phyloP scores from a whole-genome alignment of 2,113 vertebrate genomes.

The Dicentrarchus labrax region DNA sequence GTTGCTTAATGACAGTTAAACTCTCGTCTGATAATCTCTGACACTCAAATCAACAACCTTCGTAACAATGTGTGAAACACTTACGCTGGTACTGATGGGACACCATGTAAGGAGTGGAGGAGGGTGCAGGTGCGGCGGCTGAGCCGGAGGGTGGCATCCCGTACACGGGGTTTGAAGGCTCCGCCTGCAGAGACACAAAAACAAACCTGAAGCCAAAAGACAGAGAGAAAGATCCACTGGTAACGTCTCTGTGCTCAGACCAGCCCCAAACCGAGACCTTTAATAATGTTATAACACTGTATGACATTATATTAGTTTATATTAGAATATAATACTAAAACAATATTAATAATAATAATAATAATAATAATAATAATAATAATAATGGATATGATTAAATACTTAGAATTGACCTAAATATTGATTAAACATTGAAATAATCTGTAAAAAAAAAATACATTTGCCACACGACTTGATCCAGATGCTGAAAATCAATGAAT shows the following conservation, averaged over 20 bases:
- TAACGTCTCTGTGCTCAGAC: background rate
- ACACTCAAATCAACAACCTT: background rate
- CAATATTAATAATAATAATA: too few species aligned
- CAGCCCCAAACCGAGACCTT: background rate
- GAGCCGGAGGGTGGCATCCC: slow-evolving; percentile 80
- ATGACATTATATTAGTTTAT: too few species aligned
- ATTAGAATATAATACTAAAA: too few species aligned
- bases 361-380: too few species aligned
- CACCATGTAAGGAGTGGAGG: slow-evolving; percentile 83
- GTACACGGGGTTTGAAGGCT: slow-evolving; percentile 87
- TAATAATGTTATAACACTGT: too few species aligned
- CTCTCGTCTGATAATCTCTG: background rate
- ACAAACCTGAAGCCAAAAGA: background rate
- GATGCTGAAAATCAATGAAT: background rate
- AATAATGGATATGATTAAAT: too few species aligned
- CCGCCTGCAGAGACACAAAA: slow-evolving; percentile 80
- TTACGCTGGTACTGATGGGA: slow-evolving; percentile 91
- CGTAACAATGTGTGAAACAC: slow-evolving; percentile 63
- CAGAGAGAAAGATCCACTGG: background rate
- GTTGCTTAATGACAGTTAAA: background rate
- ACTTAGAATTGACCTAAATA: too few species aligned
- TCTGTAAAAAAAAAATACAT: too few species aligned
- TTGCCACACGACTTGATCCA: background rate
- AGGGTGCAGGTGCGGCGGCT: slow-evolving; percentile 71
- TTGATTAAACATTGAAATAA: too few species aligned